These are phyloP conservation scores for Hirtodrosophila cameraria DNA, from an alignment of 2,888 invertebrate genomes.

Conservation along the genomic window DNA sequence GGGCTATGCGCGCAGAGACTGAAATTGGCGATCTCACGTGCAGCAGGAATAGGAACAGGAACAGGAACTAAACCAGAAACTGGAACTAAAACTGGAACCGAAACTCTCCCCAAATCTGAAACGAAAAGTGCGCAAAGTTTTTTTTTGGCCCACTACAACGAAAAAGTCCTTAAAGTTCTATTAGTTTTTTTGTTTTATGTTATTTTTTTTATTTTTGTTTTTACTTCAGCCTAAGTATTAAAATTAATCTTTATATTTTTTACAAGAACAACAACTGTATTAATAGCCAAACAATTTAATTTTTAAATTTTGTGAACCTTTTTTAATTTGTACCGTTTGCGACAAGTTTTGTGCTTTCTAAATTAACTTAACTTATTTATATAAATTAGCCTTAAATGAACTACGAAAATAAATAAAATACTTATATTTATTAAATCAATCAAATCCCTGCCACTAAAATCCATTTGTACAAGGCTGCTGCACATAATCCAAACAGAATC, in stretches of 20 bases:
- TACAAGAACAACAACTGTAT: conserved; percentile 55
- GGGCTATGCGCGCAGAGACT: conserved; percentile 63
- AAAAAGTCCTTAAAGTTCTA: conserved; percentile 64
- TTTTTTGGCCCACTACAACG: conserved; percentile 44
- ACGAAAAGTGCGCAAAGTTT: conserved; percentile 33
- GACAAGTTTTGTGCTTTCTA: conserved; percentile 51
- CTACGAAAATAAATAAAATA: conserved; percentile 71
- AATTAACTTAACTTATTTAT: conserved; percentile 39
- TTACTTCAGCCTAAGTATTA: conserved; percentile 73
- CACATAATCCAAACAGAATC: conserved; percentile 92
- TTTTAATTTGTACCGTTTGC: conserved; percentile 57
- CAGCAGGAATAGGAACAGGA: conserved; percentile 20
- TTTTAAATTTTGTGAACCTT: conserved; percentile 15
- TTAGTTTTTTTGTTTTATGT: conserved; percentile 56
- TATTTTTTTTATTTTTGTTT: conserved; percentile 61
- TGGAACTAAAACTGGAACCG: conserved; percentile 15
- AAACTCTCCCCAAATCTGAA: conserved; percentile 16
- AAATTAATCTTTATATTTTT: conserved; percentile 53
- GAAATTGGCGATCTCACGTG: conserved; percentile 75
- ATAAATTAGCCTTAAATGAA: conserved; percentile 61
- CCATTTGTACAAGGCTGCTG: conserved; percentile 93
- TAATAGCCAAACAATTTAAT: conserved; percentile 61
- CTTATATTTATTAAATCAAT: conserved; percentile 66
- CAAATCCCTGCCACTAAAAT: too few relatives aligned
- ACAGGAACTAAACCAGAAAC: conserved; percentile 1